Conservation (phyloP, 2,113 vertebrate genomes). For the Neodontobutis hainanensis region DNA sequence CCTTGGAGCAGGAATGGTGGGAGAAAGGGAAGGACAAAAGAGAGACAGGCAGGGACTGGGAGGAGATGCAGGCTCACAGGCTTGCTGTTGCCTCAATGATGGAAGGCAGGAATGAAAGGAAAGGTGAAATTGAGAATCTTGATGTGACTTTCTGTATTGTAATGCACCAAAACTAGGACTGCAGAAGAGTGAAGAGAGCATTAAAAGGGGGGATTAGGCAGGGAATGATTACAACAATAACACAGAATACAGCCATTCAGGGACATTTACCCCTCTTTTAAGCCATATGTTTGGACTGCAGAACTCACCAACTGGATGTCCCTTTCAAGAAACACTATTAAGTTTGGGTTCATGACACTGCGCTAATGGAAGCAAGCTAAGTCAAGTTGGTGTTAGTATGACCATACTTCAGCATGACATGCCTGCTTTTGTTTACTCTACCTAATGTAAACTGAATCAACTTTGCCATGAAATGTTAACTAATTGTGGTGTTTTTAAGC, state of each 20-base stretch:
- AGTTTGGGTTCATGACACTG: no score
- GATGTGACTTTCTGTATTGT: neutral
- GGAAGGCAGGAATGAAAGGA: constrained; percentile 32
- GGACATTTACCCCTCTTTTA: neutral
- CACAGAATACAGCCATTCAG: neutral
- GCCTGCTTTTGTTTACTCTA: no score
- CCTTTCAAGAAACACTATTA: no score
- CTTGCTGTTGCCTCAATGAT: constrained; percentile 33
- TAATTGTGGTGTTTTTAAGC: no score
- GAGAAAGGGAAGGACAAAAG: constrained; percentile 64
- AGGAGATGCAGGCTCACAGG: constrained; percentile 32
- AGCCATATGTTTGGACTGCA: no score
- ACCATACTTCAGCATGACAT: no score
- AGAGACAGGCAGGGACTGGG: constrained; percentile 31
- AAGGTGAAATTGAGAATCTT: constrained; percentile 6
- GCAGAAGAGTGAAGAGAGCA: neutral
- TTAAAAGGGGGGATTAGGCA: no score
- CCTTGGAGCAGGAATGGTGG: constrained; percentile 58
- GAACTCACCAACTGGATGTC: no score
- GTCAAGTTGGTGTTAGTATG: no score
- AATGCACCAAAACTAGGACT: neutral
- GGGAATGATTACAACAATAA: neutral
- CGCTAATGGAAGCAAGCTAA: no score
- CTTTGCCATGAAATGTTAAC: no score
- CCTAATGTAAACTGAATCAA: no score